Evolutionary conservation across 2,888 invertebrate genomes (phyloP).

Genomic region (Imbricaverruca yamaguchii): DNA sequence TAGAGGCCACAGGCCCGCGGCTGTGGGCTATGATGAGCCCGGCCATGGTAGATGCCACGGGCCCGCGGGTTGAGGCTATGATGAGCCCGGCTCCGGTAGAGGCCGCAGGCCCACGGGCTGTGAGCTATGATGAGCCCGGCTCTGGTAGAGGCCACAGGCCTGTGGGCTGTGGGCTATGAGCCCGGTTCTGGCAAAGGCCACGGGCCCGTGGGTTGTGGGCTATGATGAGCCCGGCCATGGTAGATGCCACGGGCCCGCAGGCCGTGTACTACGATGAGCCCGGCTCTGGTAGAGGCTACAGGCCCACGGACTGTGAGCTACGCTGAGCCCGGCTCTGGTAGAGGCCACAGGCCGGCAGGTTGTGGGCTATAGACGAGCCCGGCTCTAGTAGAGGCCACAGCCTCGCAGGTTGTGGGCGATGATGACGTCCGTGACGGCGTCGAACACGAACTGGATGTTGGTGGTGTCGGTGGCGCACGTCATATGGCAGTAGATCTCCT

Average conservation of each 20-base stretch:
- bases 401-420: constrained; percentile 99
- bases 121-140: too few species aligned
- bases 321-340: constrained; percentile 54
- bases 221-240: too few species aligned
- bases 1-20: neutral
- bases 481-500: constrained; percentile 99
- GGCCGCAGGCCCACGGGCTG: neutral
- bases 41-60: too few species aligned
- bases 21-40: too few species aligned
- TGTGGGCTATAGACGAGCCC: constrained; percentile 90
- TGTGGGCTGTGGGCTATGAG: neutral
- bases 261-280: neutral
- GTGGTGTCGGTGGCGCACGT: constrained; percentile 99
- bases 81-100: neutral
- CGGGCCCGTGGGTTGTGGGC: too few species aligned
- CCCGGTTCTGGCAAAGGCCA: neutral
- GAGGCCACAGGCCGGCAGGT: constrained; percentile 97
- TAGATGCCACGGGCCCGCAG: too few species aligned
- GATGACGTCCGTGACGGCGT: constrained; percentile 99
- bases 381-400: constrained; percentile 86
- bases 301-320: too few species aligned
- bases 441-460: constrained; percentile 99
- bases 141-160: too few species aligned
- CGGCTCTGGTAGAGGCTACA: neutral
- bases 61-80: too few species aligned